A percentile compares a stretch with the other conserved stretches of the same genome.
These are phyloP conservation scores for Falco columbarius DNA, from an alignment of 2,797 vertebrate species.

Conservation along the genomic window DNA sequence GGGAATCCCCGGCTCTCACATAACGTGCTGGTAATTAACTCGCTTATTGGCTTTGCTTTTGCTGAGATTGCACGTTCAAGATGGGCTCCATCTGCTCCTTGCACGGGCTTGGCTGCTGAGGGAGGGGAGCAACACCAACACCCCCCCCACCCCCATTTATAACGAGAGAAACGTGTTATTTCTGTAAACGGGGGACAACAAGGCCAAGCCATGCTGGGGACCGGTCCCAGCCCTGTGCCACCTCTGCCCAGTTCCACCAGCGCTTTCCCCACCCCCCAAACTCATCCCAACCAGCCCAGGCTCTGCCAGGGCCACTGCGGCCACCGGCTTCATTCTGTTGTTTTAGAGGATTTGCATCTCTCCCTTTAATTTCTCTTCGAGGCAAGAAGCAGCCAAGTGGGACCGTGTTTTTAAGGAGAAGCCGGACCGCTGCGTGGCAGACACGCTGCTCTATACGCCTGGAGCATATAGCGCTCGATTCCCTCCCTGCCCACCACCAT, in stretches of 20 bases:
- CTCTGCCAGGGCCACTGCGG: rapidly evolving
- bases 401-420: background rate
- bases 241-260: background rate
- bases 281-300: background rate
- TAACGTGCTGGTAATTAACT: conserved; percentile 71
- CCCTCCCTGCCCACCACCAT: background rate
- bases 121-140: background rate
- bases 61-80: conserved; percentile 71
- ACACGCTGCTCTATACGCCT: background rate
- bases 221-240: background rate
- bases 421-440: background rate
- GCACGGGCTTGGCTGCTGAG: background rate
- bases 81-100: conserved; percentile 62
- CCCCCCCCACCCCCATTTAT: background rate
- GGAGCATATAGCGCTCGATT: background rate
- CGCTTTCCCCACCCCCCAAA: background rate
- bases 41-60: conserved; percentile 70
- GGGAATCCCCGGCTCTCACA: conserved; percentile 49
- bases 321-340: background rate
- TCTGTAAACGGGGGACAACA: rapidly evolving
- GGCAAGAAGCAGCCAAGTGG: background rate
- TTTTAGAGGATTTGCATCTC: background rate
- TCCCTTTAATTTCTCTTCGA: background rate
- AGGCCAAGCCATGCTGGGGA: rapidly evolving
- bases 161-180: background rate